Evolutionary conservation across 2,888 invertebrate species (phyloP).

Genomic region (Perizoma affinitatum): DNA sequence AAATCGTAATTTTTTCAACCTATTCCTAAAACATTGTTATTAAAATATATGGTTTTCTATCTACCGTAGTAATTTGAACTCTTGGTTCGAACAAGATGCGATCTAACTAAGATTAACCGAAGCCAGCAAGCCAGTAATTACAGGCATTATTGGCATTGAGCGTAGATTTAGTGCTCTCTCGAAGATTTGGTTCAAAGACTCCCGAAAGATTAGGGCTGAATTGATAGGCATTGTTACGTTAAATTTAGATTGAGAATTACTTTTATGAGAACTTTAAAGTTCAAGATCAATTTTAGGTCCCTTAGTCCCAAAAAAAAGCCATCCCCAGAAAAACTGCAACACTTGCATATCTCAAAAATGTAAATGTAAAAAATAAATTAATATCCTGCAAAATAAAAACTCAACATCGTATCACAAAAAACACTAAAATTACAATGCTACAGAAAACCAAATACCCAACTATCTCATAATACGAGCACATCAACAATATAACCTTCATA

Average conservation of each 20-base stretch:
- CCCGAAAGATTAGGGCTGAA: constrained; percentile 21
- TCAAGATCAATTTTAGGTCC: neutral
- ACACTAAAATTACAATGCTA: constrained; percentile 8
- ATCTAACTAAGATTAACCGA: constrained; percentile 55
- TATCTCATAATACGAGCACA: constrained; percentile 20
- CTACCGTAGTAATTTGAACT: constrained; percentile 17
- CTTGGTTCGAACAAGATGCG: constrained; percentile 16
- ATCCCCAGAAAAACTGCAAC: too few relatives aligned
- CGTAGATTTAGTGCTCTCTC: constrained; percentile 64
- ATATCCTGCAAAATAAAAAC: too few relatives aligned
- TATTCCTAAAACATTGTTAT: too few relatives aligned
- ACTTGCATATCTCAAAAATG: too few relatives aligned
- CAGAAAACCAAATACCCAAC: constrained; percentile 14
- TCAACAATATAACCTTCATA: constrained; percentile 27
- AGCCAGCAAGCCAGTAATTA: constrained; percentile 68
- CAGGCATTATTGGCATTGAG: constrained; percentile 75
- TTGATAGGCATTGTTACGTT: constrained; percentile 27
- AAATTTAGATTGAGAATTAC: constrained; percentile 13
- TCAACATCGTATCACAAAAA: neutral
- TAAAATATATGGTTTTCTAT: too few relatives aligned
- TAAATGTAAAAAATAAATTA: too few relatives aligned
- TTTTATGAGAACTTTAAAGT: neutral
- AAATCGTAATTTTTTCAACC: too few relatives aligned
- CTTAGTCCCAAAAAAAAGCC: too few relatives aligned
- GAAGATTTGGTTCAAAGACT: constrained; percentile 33